Conservation (phyloP, 30 jellyfish, hydroid and myxozoan species). For the Cassiopea xamachana region DNA sequence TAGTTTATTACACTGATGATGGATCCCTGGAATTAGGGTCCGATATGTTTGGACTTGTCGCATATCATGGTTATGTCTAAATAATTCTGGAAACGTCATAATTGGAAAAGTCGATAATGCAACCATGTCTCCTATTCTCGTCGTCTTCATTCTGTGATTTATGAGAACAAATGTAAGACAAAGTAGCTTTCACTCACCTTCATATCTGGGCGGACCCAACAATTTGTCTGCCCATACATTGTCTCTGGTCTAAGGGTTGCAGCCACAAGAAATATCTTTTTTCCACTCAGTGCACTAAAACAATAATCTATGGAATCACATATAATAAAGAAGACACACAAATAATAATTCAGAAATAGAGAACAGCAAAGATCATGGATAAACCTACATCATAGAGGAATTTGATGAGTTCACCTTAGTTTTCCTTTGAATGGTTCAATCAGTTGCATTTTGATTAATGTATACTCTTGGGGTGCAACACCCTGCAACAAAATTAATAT, state of each 20-base stretch:
- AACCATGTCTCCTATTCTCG: too few relatives aligned
- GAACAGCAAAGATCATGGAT: too few relatives aligned
- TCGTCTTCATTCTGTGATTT: too few relatives aligned
- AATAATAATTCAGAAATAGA: too few relatives aligned
- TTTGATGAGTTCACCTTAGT: slow-evolving; percentile 64
- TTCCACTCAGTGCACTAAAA: slow-evolving; percentile 84
- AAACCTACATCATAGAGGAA: background rate
- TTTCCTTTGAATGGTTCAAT: slow-evolving; percentile 83
- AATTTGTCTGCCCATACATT: slow-evolving; percentile 97
- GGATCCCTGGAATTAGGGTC: too few relatives aligned
- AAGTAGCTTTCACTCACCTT: slow-evolving; percentile 23
- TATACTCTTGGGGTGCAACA: slow-evolving; percentile 98
- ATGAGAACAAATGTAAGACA: background rate
- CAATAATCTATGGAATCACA: background rate
- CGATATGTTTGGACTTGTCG: too few relatives aligned
- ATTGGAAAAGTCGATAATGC: too few relatives aligned
- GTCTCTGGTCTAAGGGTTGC: slow-evolving; percentile 99
- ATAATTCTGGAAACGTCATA: too few relatives aligned
- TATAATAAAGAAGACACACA: background rate
- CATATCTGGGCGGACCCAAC: slow-evolving; percentile 98
- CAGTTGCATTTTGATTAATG: slow-evolving; percentile 88
- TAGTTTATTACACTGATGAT: too few relatives aligned
- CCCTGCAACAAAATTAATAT: slow-evolving; percentile 54
- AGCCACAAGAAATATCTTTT: slow-evolving; percentile 87
- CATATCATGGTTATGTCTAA: too few relatives aligned